A percentile compares a stretch with the other conserved stretches of the same genome.
Evolutionary conservation across 1,140 invertebrate species (phyloP).

Genomic region (Belonocnema kinseyi): DNA sequence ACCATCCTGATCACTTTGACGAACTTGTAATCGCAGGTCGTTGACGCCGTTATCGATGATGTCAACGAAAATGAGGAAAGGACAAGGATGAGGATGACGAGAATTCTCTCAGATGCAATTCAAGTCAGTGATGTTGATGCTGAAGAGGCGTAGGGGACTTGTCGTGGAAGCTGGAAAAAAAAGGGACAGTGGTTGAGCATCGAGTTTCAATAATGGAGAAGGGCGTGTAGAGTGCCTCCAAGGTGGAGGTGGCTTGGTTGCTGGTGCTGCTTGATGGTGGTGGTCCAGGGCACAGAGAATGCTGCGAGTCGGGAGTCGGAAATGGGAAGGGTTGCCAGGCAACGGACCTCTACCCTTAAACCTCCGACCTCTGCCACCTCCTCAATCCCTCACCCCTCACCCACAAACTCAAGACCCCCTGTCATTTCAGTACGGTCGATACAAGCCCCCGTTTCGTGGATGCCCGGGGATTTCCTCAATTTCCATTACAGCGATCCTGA

Average conservation of each 20-base stretch:
- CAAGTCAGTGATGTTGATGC: background rate
- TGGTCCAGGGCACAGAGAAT: slow-evolving; percentile 28
- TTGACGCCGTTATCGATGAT: too few species aligned
- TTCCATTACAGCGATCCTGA: slow-evolving; percentile 63
- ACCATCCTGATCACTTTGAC: too few species aligned
- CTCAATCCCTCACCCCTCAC: slow-evolving; percentile 37
- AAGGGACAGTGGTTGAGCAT: slow-evolving; percentile 69
- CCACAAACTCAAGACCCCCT: background rate
- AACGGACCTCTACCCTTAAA: slow-evolving; percentile 75
- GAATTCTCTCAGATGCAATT: background rate
- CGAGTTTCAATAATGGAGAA: slow-evolving; percentile 70
- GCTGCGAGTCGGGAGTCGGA: slow-evolving; percentile 36
- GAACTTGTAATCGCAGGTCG: too few species aligned
- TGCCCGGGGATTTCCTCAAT: slow-evolving; percentile 72
- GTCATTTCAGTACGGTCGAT: slow-evolving; percentile 65
- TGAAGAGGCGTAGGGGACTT: slow-evolving; percentile 16
- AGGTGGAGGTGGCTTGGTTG: slow-evolving; percentile 28
- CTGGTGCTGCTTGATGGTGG: slow-evolving; percentile 13
- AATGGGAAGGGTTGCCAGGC: slow-evolving; percentile 65
- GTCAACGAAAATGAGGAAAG: background rate
- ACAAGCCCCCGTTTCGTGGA: slow-evolving; percentile 67
- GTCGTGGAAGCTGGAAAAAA: slow-evolving; percentile 46
- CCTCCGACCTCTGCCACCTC: slow-evolving; percentile 63
- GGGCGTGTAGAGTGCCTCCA: slow-evolving; percentile 50
- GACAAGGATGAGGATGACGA: background rate